phyloP scores from a whole-genome alignment of 2,113 vertebrate genomes.

The Rhombomys opimus region DNA sequence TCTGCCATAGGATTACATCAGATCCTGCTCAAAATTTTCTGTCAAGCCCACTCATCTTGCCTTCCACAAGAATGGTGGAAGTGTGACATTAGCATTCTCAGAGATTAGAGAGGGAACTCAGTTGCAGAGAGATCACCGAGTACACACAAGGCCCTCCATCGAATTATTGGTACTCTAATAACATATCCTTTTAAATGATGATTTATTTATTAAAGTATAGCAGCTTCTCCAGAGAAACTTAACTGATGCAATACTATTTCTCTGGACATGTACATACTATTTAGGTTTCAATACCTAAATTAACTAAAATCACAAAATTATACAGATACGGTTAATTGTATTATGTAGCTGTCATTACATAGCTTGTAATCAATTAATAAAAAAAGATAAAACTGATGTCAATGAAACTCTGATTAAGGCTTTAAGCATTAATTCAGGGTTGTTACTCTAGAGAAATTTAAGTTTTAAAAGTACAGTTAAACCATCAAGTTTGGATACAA shows the following conservation, averaged over 20 bases:
- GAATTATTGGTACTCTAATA: too few relatives aligned
- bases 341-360: background rate
- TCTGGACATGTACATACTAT: background rate
- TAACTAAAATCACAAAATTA: background rate
- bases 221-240: background rate
- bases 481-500: background rate
- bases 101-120: background rate
- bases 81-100: background rate
- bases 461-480: background rate
- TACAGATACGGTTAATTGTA: background rate
- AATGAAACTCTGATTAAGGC: background rate
- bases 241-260: background rate
- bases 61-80: background rate
- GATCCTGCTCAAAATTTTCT: background rate
- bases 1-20: background rate
- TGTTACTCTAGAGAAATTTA: background rate
- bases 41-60: background rate
- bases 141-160: background rate
- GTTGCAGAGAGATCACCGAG: background rate
- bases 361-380: conserved; percentile 4
- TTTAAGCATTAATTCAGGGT: background rate
- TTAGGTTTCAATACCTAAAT: background rate
- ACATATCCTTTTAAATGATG: background rate
- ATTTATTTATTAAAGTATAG: background rate
- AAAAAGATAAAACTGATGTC: conserved; percentile 4